These are phyloP conservation scores for Alosa sapidissima DNA, from an alignment of 2,797 vertebrate species.

Conservation along the genomic window DNA sequence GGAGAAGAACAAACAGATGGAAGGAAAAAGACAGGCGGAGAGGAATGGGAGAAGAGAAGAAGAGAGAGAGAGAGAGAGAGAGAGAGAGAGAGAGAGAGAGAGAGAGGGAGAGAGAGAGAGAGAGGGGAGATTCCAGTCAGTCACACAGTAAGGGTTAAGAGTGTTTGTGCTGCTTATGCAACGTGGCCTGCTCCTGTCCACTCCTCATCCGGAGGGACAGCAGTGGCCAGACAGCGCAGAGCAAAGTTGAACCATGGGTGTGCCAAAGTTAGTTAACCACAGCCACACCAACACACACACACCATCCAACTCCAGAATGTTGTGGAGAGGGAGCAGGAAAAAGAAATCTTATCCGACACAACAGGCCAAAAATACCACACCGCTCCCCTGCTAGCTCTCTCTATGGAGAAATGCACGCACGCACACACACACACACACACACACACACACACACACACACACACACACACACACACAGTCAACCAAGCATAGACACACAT, in stretches of 20 bases:
- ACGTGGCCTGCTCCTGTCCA: slow-evolving; percentile 8
- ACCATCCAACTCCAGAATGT: slow-evolving; percentile 12
- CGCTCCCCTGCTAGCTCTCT: background rate
- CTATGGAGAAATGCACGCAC: slow-evolving; percentile 1
- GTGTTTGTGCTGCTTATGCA: slow-evolving; percentile 2
- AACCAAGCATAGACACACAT: background rate
- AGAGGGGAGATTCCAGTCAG: background rate
- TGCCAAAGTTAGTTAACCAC: background rate
- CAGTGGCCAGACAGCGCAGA: background rate
- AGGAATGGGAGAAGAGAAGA: background rate
- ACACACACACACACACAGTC: slow-evolving; percentile 25
- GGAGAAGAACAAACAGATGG: background rate
- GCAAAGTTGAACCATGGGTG: slow-evolving; percentile 2
- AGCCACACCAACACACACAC: background rate
- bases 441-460: slow-evolving; percentile 25
- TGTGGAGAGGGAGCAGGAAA: slow-evolving; percentile 40
- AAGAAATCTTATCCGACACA: slow-evolving; percentile 21
- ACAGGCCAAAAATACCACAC: slow-evolving; percentile 39
- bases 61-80: background rate
- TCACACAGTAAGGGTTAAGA: background rate
- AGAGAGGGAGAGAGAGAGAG: background rate
- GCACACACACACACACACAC: slow-evolving; percentile 1
- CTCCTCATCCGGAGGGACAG: background rate
- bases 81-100: background rate
- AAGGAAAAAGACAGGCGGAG: background rate